phyloP scores from a whole-genome alignment of 2,888 invertebrate genomes.

The Stramonita haemastoma region DNA sequence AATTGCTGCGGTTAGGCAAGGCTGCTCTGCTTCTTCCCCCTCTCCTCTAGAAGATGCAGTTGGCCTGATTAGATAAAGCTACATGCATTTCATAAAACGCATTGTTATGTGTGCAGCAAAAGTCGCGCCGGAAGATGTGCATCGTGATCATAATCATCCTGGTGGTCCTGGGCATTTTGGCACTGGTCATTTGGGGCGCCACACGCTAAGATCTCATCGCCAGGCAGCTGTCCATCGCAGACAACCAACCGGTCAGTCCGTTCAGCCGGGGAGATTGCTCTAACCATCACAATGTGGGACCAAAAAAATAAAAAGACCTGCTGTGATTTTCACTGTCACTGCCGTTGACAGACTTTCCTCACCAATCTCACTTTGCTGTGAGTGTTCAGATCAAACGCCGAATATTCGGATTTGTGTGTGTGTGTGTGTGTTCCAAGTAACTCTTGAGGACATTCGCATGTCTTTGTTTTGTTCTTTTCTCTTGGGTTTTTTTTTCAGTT shows the following conservation, averaged over 20 bases:
- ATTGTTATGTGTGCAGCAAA: constrained; percentile 83
- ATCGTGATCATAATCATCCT: constrained; percentile 81
- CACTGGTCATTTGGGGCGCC: constrained; percentile 67
- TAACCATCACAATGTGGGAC: not conserved
- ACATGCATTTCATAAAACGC: no score
- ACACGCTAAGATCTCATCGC: constrained; percentile 43
- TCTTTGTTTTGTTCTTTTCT: not conserved
- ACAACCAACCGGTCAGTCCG: not conserved
- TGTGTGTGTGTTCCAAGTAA: no score
- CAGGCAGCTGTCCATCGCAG: not conserved
- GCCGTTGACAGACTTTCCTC: not conserved
- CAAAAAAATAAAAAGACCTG: not conserved
- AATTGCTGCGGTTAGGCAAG: no score
- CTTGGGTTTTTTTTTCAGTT: no score
- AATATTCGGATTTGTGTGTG: not conserved
- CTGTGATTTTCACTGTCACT: not conserved
- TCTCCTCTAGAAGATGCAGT: no score
- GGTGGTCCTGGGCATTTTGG: constrained; percentile 84
- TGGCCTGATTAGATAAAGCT: no score
- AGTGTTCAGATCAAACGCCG: not conserved
- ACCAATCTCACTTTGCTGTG: not conserved
- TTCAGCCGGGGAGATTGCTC: not conserved
- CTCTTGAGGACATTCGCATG: not conserved
- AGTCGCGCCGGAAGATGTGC: constrained; percentile 92
- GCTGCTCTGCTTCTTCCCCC: no score